Evolutionary conservation across 2,797 vertebrate genomes (phyloP), one percentile per base, ranked within the genome.

Genomic region (Poeciliopsis infans): DNA sequence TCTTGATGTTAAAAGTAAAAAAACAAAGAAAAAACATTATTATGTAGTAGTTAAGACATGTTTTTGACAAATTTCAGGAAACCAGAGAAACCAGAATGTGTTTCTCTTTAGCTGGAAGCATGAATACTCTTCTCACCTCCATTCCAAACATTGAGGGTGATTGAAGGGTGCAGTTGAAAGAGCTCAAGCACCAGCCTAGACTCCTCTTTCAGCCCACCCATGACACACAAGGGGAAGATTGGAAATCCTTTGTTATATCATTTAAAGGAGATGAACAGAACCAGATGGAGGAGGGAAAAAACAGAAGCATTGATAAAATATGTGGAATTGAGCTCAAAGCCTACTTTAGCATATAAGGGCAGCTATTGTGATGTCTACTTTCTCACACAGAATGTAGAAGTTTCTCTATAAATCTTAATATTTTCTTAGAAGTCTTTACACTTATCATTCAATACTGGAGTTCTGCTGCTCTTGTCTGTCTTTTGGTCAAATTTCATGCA

Each of bases 181-280:
- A 90, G 77, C 77, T 90, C 70, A 84, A 91, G 90, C 87, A 91
- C 83, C 83, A 75, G 76, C 79, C 82, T 84, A 83, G 86, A 79
- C 86, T 86, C 87, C 86, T 83, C 87, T 87, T 85, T 80, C 61
- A 83, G 83, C 85, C 89, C 90, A 89, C 89, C 91, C 91, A 79
- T 87, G 71, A 83, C 83, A 92, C 86, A 92, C 80, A 89, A 91
- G 87, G 74, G 85, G 85, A 93, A 79, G 86, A 92, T 92, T 94
- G 91, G 86, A 82, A 80, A 87, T 91, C 85, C 88, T 94, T 95
- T 95, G 93, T 95, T 87, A 33, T 23, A 33, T 80, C 76, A 90
- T 88, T 89, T 72, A 84, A 84, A 91, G 83, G 61, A 78, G 80
- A 87, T 85, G 80, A 92, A 91, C 87, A 81, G 80, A 79, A 73